Percentiles rank a stretch among this genome's conserved stretches.
Conservation (phyloP, 2,113 vertebrate species). For the Trachemys scripta region DNA sequence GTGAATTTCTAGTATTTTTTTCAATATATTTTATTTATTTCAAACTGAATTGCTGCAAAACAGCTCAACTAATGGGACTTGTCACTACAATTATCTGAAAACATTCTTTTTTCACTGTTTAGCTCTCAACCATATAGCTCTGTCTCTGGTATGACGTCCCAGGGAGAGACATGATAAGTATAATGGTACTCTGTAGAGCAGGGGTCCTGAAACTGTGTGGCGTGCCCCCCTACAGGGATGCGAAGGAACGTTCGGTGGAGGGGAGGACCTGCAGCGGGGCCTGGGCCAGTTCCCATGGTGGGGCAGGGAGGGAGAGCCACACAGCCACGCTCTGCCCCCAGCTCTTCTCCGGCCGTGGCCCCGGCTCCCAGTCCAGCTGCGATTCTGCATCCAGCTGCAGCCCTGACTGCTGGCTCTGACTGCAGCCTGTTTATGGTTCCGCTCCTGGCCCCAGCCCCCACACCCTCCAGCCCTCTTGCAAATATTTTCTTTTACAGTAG, state of each 20-base stretch:
- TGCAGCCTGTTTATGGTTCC: no score
- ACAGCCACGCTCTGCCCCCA: no score
- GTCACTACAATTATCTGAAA: neutral
- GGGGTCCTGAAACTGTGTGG: neutral
- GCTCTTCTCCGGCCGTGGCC: no score
- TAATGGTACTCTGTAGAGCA: neutral
- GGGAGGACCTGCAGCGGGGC: neutral
- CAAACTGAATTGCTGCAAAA: neutral
- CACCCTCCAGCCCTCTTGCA: no score
- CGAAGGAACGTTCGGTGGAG: no score
- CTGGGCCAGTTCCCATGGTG: neutral
- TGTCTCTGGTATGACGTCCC: neutral
- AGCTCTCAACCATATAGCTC: neutral
- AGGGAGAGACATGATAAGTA: accelerated
- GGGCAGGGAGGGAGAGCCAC: no score
- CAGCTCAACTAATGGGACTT: neutral
- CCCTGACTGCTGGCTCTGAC: no score
- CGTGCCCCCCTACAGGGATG: neutral
- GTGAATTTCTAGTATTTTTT: neutral
- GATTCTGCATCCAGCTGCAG: no score
- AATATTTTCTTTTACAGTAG: no score
- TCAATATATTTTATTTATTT: neutral
- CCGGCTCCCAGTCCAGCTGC: no score
- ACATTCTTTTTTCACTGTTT: neutral
- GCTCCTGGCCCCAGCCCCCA: no score